A percentile compares a stretch with the other conserved stretches of the same genome.
Conservation (phyloP, 2,797 vertebrate genomes). For the Fratercula arctica region DNA sequence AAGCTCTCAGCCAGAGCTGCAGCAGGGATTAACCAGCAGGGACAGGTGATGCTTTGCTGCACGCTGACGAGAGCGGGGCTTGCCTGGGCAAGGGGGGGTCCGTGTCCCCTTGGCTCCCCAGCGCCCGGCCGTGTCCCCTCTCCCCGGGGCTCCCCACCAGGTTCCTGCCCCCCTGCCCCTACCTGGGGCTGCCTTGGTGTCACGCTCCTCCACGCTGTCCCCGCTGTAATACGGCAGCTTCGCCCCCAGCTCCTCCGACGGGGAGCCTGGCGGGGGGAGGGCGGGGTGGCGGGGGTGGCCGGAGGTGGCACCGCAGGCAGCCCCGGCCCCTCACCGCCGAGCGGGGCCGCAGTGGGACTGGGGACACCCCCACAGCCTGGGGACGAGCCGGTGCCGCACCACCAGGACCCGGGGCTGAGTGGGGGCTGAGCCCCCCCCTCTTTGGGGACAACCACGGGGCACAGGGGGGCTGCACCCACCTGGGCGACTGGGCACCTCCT, state of each 20-base stretch:
- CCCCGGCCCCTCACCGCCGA: accelerated
- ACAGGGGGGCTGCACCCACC: neutral
- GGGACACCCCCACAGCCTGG: accelerated
- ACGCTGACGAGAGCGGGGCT: neutral
- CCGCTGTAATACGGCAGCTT: neutral
- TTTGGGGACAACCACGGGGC: accelerated
- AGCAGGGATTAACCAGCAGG: neutral
- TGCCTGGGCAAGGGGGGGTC: neutral
- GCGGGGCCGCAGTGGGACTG: accelerated
- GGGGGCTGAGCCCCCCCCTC: neutral
- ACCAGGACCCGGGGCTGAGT: accelerated
- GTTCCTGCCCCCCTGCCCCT: neutral
- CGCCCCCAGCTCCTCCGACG: accelerated
- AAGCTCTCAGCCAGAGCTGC: neutral
- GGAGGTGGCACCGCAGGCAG: accelerated
- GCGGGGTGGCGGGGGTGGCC: accelerated
- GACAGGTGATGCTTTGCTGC: accelerated
- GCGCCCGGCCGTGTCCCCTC: accelerated
- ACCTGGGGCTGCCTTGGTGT: neutral
- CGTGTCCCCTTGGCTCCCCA: accelerated
- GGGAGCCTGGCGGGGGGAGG: neutral
- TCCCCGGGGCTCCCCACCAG: accelerated
- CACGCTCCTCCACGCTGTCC: neutral
- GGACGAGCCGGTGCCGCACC: accelerated
- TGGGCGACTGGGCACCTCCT: neutral